Percentiles rank a stretch among this genome's conserved stretches.
phyloP scores from a whole-genome alignment of 2,888 invertebrate species.

The Lycocerus yunnanus region DNA sequence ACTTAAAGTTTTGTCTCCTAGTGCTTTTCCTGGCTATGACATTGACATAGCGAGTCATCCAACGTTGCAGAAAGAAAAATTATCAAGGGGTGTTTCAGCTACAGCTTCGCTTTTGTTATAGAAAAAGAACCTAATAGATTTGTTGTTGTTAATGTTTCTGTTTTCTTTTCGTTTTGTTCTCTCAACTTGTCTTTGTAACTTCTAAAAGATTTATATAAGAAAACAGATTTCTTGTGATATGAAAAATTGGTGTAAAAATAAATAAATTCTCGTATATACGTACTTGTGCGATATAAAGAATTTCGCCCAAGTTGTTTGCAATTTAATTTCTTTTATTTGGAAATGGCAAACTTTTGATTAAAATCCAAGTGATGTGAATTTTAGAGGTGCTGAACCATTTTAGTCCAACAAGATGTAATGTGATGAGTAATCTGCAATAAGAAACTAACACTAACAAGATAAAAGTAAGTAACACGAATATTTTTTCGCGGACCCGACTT shows the following conservation, averaged over 20 bases:
- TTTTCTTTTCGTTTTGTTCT: constrained; percentile 29
- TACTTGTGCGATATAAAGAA: neutral
- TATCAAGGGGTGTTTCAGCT: constrained; percentile 28
- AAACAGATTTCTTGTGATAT: constrained; percentile 28
- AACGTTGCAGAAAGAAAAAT: constrained; percentile 29
- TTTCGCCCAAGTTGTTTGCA: neutral
- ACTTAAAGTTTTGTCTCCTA: constrained; percentile 27
- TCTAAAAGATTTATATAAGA: constrained; percentile 25
- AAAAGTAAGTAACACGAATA: neutral
- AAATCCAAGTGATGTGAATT: neutral
- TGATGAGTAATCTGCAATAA: constrained; percentile 32
- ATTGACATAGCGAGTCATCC: constrained; percentile 31
- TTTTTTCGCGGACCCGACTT: constrained; percentile 11
- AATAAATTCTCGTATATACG: neutral
- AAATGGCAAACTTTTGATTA: neutral
- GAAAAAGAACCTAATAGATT: constrained; percentile 32
- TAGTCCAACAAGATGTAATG: constrained; percentile 10
- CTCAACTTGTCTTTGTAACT: constrained; percentile 28
- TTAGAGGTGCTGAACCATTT: neutral
- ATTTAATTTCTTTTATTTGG: neutral
- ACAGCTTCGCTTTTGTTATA: constrained; percentile 29
- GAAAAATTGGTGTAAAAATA: constrained; percentile 22
- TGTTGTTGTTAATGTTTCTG: constrained; percentile 32
- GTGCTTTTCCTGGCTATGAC: constrained; percentile 26
- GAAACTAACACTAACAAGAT: constrained; percentile 6